A percentile compares a stretch with the other conserved stretches of the same genome.
Conservation (phyloP, 1,140 invertebrate species). For the Cherax destructor region DNA sequence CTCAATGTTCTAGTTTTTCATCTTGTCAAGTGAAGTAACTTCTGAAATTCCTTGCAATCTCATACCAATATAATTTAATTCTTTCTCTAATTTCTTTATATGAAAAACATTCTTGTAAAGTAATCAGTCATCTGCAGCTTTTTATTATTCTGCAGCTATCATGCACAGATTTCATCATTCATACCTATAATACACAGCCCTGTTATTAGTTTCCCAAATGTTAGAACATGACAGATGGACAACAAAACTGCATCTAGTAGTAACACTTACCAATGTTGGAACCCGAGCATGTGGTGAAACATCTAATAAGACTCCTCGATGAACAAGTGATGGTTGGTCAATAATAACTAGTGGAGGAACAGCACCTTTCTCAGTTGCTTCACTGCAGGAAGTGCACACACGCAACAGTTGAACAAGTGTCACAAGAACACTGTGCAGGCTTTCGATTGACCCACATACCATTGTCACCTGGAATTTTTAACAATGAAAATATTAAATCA, state of each 20-base stretch:
- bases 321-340: constrained; percentile 80
- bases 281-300: constrained; percentile 80
- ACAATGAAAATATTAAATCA: background rate
- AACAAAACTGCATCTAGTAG: too few species aligned
- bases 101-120: too few species aligned
- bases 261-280: constrained; percentile 77
- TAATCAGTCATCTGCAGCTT: too few species aligned
- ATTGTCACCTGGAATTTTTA: constrained; percentile 76
- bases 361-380: constrained; percentile 72
- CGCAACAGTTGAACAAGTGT: constrained; percentile 81
- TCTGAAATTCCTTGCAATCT: background rate
- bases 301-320: constrained; percentile 81
- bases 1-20: background rate
- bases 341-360: constrained; percentile 79
- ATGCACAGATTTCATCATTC: too few species aligned
- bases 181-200: too few species aligned
- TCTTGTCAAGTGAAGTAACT: background rate
- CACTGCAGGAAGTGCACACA: constrained; percentile 74
- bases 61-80: background rate
- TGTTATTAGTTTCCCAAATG: too few species aligned
- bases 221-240: too few species aligned
- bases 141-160: too few species aligned
- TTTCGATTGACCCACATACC: constrained; percentile 77
- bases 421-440: constrained; percentile 80
- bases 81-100: background rate